Percentiles rank a stretch among this genome's conserved stretches.
Conservation (phyloP, 1,140 invertebrate species). For the Helicoverpa armigera region DNA sequence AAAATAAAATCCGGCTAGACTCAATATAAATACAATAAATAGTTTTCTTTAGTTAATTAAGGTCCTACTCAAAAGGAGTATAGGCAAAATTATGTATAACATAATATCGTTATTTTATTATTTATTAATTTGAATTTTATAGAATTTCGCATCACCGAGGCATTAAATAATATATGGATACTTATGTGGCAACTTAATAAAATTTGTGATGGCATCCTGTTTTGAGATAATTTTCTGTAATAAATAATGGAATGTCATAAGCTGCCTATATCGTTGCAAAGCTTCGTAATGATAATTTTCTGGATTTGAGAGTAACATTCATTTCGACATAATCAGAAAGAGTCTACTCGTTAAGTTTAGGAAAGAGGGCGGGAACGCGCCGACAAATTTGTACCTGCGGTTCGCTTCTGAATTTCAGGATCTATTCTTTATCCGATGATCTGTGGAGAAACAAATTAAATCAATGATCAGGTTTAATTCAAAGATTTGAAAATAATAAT, state of each 20-base stretch:
- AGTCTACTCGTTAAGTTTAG: conserved; percentile 28
- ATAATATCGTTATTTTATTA: no score
- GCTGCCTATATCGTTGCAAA: conserved; percentile 38
- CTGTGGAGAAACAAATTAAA: conserved; percentile 60
- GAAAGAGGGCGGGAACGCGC: conserved; percentile 28
- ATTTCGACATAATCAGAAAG: conserved; percentile 18
- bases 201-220: not conserved
- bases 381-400: conserved; percentile 47
- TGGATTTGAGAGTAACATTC: conserved; percentile 40
- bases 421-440: conserved; percentile 79
- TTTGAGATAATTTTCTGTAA: not conserved
- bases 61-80: no score
- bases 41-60: no score
- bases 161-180: not conserved
- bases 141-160: not conserved
- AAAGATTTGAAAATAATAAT: not conserved
- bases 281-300: conserved; percentile 47
- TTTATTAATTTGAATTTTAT: no score
- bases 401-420: conserved; percentile 75
- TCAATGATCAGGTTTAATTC: not conserved
- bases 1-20: no score
- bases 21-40: no score
- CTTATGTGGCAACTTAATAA: not conserved
- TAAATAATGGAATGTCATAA: conserved; percentile 48
- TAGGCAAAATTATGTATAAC: no score